Percentiles rank a stretch among this genome's conserved stretches.
These are phyloP conservation scores for Anastrepha obliqua DNA, from an alignment of 1,140 invertebrate species.

Conservation along the genomic window DNA sequence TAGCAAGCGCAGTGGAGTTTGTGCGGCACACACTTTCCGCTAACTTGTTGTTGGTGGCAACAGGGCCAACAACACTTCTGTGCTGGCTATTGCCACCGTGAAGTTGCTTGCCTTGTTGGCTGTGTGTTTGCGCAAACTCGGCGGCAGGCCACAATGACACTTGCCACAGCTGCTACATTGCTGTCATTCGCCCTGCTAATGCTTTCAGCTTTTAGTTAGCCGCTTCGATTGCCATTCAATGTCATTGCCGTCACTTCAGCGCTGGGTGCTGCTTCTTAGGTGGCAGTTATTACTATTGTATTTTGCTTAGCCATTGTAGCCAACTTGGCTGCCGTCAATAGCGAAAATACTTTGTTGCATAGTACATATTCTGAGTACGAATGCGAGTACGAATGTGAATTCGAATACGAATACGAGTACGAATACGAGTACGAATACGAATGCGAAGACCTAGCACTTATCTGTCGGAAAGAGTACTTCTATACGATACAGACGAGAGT, in stretches of 20 bases:
- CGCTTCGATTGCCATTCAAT: slow-evolving; percentile 49
- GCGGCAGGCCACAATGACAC: slow-evolving; percentile 29
- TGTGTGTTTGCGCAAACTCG: slow-evolving; percentile 22
- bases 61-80: neutral
- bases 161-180: slow-evolving; percentile 48
- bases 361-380: too few species aligned
- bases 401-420: neutral
- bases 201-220: slow-evolving; percentile 41
- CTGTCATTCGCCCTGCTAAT: slow-evolving; percentile 52
- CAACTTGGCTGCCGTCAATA: neutral
- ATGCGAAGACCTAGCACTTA: too few species aligned
- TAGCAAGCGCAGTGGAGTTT: neutral
- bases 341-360: neutral
- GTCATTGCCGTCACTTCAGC: slow-evolving; percentile 46
- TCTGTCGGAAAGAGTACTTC: too few species aligned
- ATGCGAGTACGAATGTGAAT: neutral
- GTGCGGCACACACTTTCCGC: slow-evolving; percentile 7
- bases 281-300: slow-evolving; percentile 14
- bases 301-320: neutral
- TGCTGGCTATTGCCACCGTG: slow-evolving; percentile 24
- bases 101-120: neutral
- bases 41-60: slow-evolving; percentile 5
- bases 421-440: neutral
- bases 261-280: slow-evolving; percentile 4
- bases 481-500: too few species aligned